phyloP scores from a whole-genome alignment of 2,113 vertebrate genomes.

The Stigmatopora argus region DNA sequence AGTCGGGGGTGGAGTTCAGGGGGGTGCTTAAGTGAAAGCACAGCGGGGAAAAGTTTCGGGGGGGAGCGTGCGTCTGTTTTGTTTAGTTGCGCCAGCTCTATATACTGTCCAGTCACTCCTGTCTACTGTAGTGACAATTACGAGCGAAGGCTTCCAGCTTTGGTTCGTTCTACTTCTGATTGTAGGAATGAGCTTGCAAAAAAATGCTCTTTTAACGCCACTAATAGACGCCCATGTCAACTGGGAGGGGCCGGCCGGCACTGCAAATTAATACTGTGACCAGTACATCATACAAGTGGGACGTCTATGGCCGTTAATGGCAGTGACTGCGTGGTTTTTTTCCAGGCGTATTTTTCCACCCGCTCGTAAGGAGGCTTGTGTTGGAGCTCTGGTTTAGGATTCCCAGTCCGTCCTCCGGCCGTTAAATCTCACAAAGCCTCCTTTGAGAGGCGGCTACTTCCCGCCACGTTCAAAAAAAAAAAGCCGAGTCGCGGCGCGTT shows the following conservation, averaged over 20 bases:
- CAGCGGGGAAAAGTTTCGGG: neutral
- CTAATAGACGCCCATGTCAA: neutral
- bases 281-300: no score
- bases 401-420: conserved; percentile 57
- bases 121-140: conserved; percentile 7
- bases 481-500: conserved; percentile 56
- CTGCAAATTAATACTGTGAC: no score
- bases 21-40: conserved; percentile 4
- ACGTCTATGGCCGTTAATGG: no score
- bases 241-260: no score
- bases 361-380: neutral
- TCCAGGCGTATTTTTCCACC: neutral
- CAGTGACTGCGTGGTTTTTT: neutral
- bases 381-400: neutral
- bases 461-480: conserved; percentile 70
- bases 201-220: neutral
- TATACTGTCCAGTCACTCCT: conserved; percentile 36
- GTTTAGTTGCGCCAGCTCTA: conserved; percentile 35
- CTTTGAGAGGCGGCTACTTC: conserved; percentile 72
- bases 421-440: conserved; percentile 72
- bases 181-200: neutral
- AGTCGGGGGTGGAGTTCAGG: conserved; percentile 13
- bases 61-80: conserved; percentile 29
- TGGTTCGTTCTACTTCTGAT: neutral
- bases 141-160: neutral